Evolutionary conservation across 2,888 invertebrate species (phyloP), one percentile per base, ranked within the genome.

Genomic region (Latrodectus hesperus): DNA sequence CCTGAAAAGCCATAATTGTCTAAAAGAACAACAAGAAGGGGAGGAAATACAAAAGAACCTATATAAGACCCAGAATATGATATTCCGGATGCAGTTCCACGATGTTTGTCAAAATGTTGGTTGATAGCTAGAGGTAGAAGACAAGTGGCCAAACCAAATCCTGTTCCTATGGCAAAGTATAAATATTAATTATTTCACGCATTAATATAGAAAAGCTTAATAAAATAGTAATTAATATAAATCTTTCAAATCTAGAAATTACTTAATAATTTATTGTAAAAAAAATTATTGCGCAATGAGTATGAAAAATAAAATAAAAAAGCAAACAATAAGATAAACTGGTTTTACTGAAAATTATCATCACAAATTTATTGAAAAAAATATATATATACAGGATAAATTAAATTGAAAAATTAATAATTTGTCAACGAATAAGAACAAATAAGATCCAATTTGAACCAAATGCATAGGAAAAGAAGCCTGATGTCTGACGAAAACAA

Each of bases 1-100:
- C 88, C 88, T 9, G 80, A 60, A 6, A 90, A 79, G 52, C 88
- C 88, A 60, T 89, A 90, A 51, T 76, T 26, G 9, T 77, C 71
- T 6, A 90, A 65, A 16, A 88, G 74, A 11, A 68, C 70, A 9
- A 84, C 84, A 0, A 90, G 68, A 10, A 90, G 22, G 9, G 90
- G 88, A 8, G 90, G 89, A 22, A 90, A 89, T 26, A 87, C 67
- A 65, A 90, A 90, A 0, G 90, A 88, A 12, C 90, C 90, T 8
- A 90, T 82, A 9, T 90, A 89, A 11, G 89, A 89, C 14, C 90
- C 90, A 11, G 90, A 86, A 49, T 88, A 90, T 0, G 90, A 87
- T 1, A 90, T 85, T 2, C 90, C 90, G 3, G 86, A 89, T 1
- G 90, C 90, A 26, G 84, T 85, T n/a, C 84, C 89, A 17, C 85